These are phyloP conservation scores for Gymnothorax javanicus DNA, from an alignment of 2,797 vertebrate species.

Conservation along the genomic window DNA sequence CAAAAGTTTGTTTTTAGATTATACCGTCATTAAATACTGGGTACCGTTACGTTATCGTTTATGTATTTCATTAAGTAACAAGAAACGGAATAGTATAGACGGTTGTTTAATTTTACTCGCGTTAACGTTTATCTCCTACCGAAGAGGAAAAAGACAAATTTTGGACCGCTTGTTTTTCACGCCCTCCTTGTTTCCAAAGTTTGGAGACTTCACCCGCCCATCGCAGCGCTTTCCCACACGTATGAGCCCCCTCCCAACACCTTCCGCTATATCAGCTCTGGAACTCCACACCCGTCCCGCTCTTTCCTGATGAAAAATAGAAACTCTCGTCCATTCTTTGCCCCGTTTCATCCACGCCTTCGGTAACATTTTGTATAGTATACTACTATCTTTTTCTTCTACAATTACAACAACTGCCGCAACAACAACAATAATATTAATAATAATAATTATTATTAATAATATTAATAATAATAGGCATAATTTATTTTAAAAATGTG, in stretches of 20 bases:
- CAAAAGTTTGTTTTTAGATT: not conserved
- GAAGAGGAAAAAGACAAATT: not conserved
- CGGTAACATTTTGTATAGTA: not conserved
- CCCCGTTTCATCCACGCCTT: not conserved
- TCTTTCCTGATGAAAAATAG: constrained; percentile 41
- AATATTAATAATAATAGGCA: not conserved
- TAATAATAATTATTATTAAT: not conserved
- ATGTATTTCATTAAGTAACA: not conserved
- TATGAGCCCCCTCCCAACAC: constrained; percentile 55
- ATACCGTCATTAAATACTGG: not conserved
- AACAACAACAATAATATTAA: not conserved
- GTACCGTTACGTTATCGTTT: not conserved
- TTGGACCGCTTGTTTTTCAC: constrained; percentile 30
- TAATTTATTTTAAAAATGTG: too few species aligned
- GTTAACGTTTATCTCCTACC: constrained; percentile 20
- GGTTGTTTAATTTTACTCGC: not conserved
- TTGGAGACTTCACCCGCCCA: constrained; percentile 25
- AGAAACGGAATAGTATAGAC: not conserved
- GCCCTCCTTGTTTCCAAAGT: constrained; percentile 32
- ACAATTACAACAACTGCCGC: not conserved
- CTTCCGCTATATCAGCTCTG: constrained; percentile 56
- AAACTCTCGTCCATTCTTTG: not conserved
- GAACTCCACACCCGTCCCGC: constrained; percentile 51
- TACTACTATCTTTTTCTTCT: not conserved
- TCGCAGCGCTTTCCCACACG: constrained; percentile 57